phyloP scores from a whole-genome alignment of 1,140 invertebrate genomes.

The Leptoteleia sp. region DNA sequence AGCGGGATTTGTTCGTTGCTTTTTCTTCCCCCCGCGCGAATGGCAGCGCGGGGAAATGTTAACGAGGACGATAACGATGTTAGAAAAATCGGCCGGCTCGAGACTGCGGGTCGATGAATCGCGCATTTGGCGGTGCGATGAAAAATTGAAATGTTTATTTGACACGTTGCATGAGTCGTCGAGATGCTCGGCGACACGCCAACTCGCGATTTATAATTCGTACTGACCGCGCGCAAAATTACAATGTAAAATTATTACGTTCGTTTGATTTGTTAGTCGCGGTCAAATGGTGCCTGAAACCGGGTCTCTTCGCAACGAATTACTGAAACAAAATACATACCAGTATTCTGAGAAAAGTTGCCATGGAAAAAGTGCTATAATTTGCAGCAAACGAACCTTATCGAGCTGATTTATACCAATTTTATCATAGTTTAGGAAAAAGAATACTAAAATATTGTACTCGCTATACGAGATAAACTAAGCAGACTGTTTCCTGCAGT shows the following conservation, averaged over 20 bases:
- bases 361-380: no score
- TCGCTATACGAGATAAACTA: no score
- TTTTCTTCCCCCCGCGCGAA: conserved; percentile 13
- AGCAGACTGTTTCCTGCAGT: no score
- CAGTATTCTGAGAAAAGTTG: no score
- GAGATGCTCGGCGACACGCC: conserved; percentile 38
- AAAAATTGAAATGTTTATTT: conserved; percentile 43
- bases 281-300: no score
- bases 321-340: no score
- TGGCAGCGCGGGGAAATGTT: conserved; percentile 1
- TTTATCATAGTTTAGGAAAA: no score
- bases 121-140: conserved; percentile 8
- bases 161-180: conserved; percentile 44
- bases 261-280: no score
- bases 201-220: conserved; percentile 38
- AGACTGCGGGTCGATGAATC: conserved; percentile 11
- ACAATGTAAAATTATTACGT: conserved; percentile 24
- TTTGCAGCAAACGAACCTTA: no score
- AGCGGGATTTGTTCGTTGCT: neutral
- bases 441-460: no score
- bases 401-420: no score
- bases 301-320: no score
- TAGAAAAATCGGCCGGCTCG: conserved; percentile 10
- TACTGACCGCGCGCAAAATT: conserved; percentile 31
- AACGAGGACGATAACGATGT: conserved; percentile 4